Percentiles rank a stretch among this genome's conserved stretches.
These are phyloP conservation scores for Actenoides hombroni DNA, from an alignment of 2,113 vertebrate species.

Conservation along the genomic window DNA sequence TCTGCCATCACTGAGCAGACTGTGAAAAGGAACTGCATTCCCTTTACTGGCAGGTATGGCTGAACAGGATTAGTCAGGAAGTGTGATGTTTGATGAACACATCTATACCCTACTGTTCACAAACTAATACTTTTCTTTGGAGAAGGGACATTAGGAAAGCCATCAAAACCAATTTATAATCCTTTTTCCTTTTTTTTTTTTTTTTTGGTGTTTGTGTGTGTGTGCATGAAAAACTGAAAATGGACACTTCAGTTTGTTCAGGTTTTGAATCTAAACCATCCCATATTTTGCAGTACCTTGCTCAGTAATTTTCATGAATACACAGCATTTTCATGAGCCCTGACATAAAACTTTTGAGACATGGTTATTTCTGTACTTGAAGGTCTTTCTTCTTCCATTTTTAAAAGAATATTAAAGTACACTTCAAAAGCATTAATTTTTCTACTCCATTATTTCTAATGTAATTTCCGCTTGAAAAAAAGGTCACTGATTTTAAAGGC, in stretches of 20 bases:
- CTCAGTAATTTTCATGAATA: neutral
- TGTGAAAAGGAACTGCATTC: neutral
- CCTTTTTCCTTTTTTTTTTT: neutral
- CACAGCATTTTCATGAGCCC: neutral
- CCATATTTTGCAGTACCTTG: neutral
- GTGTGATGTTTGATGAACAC: neutral
- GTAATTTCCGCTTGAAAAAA: neutral
- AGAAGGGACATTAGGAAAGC: neutral
- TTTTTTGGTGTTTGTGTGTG: neutral
- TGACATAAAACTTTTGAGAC: neutral
- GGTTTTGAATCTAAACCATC: neutral
- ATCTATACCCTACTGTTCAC: neutral
- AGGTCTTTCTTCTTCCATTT: neutral
- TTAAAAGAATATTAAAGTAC: neutral
- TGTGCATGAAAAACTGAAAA: neutral
- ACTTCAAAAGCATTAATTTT: neutral
- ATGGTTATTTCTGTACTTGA: neutral
- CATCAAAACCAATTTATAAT: neutral
- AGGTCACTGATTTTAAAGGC: neutral
- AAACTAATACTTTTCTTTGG: neutral
- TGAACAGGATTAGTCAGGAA: neutral
- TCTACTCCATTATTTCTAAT: neutral
- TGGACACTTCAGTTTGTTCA: neutral
- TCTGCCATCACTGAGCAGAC: neutral
- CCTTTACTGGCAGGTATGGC: neutral